Base-by-base conservation (phyloP, 2,888 invertebrate species). In the Drosophila quinaria region DNA sequence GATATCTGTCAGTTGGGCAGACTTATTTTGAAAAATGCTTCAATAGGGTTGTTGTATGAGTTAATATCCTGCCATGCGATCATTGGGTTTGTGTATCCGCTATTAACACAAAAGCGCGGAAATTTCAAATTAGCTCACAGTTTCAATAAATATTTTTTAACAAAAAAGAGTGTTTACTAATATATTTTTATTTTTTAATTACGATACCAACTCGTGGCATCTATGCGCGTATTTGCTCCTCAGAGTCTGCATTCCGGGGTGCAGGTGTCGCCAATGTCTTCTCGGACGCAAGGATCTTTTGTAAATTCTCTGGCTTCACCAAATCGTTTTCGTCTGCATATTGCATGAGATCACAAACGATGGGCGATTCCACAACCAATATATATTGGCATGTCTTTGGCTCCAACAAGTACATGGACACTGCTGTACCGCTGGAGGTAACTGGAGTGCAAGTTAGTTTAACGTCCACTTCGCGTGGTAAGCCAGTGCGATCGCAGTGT, bases 371-470 rank as follows among this genome's bases (percentile, higher is more conserved):
- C 0, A 99, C 97, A n/a, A 97, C 97, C 56, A 99, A 93, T 60
- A 98, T 96, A 91, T 99, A 99, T 92, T 98, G 97, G 91, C 99
- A 99, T 0, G 97, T 96, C 89, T 96, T 95, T 0, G 99, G 98
- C 91, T 99, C 99, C 4, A 98, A 92, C 19, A 99, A 93, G 91
- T 97, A 98, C 66, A 99, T 94, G 0, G 97, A 96, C 0, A 98
- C 97, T 71, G 97, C 95, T 15, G 97, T 96, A 1, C 96, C 95
- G 90, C 95, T 97, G 6, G 74, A 96, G 3, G 96, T 95, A 0
- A 87, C 72, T 0, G 95, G 94, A 0, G 95, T 94, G 87, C 97
- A 97, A 87, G 96, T 97, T 1, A 97, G 92, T 90, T 96, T 96
- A 0, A 97, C 96, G 93, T 98, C 98, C 0, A 98, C 97, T 91